Percentiles rank a stretch among this genome's conserved stretches.
phyloP scores from a whole-genome alignment of 2,113 vertebrate genomes.

The Penelope pileata region DNA sequence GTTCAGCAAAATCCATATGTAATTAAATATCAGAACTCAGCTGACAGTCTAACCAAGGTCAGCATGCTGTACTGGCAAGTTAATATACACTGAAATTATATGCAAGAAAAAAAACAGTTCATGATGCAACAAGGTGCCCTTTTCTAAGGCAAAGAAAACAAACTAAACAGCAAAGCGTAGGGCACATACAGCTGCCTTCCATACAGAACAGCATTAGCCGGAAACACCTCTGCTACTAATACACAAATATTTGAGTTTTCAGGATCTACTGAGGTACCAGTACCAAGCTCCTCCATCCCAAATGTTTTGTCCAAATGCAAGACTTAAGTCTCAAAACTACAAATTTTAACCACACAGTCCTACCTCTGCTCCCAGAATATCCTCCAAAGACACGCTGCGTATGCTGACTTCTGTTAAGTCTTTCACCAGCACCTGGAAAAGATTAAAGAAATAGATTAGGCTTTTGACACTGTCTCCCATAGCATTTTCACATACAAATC shows the following conservation, averaged over 20 bases:
- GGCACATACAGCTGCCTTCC: neutral
- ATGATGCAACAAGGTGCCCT: neutral
- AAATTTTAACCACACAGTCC: neutral
- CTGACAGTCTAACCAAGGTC: neutral
- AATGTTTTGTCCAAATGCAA: neutral
- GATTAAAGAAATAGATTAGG: neutral
- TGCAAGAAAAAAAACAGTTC: neutral
- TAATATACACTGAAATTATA: neutral
- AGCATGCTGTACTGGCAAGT: neutral
- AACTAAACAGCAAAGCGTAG: neutral
- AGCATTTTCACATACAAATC: neutral
- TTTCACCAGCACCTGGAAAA: conserved; percentile 40
- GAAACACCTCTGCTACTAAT: neutral
- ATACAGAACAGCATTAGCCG: neutral
- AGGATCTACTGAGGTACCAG: neutral
- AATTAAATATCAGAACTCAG: neutral
- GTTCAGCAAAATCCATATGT: neutral
- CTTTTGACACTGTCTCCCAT: neutral
- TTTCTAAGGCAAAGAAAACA: neutral
- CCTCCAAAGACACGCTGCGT: conserved; percentile 5
- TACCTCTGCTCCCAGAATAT: conserved; percentile 51
- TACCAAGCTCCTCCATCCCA: no score
- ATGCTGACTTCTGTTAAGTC: neutral
- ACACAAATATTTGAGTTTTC: neutral
- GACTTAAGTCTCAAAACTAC: neutral